Conservation (phyloP, 2,888 invertebrate species). For the Fragum whitleyi region DNA sequence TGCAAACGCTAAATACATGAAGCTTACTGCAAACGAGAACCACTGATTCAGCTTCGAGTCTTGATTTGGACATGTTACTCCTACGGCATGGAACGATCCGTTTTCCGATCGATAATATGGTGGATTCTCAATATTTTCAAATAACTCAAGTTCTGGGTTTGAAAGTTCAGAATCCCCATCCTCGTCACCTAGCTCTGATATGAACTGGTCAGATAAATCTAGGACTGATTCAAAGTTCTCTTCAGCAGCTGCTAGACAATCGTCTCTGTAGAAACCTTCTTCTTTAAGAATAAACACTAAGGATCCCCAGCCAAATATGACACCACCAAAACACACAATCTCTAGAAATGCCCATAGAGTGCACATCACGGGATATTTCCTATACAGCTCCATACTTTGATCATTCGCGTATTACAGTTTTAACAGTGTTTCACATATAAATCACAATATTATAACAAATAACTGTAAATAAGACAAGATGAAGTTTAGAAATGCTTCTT, state of each 20-base stretch:
- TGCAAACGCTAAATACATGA: constrained; percentile 59
- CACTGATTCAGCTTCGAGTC: constrained; percentile 58
- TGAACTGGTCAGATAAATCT: background rate
- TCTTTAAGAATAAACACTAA: constrained; percentile 73
- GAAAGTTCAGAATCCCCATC: background rate
- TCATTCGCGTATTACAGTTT: background rate
- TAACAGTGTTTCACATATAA: background rate
- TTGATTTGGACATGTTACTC: constrained; percentile 44
- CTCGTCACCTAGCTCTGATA: background rate
- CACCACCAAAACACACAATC: constrained; percentile 71
- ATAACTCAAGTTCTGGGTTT: background rate
- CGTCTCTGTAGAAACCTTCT: constrained; percentile 70
- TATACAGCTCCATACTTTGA: constrained; percentile 48
- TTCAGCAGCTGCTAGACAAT: constrained; percentile 40
- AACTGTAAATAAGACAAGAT: background rate
- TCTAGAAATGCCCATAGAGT: constrained; percentile 74
- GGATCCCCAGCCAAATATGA: constrained; percentile 76
- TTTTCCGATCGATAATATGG: background rate
- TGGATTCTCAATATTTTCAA: background rate
- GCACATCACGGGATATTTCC: constrained; percentile 48
- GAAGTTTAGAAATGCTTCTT: background rate
- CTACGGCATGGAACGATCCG: background rate
- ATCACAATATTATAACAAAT: background rate
- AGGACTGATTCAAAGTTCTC: background rate
- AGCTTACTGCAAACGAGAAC: constrained; percentile 62